phyloP scores from a whole-genome alignment of 2,113 vertebrate species.

The Ptychochromis oligacanthus region DNA sequence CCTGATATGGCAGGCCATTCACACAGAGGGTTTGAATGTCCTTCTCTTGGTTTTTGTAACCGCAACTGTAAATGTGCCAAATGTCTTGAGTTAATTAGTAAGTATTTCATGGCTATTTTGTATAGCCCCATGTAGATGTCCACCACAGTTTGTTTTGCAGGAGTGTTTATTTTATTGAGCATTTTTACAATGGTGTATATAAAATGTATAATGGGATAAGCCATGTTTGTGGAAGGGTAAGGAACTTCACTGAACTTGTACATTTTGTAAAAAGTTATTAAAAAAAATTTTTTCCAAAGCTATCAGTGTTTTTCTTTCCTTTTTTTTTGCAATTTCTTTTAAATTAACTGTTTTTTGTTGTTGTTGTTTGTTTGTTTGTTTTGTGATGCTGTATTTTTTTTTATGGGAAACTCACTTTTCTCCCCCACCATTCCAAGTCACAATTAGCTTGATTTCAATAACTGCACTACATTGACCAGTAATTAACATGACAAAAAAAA shows the following conservation, averaged over 20 bases:
- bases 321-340: not conserved
- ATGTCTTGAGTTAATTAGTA: slow-evolving; percentile 8
- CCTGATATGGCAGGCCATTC: slow-evolving; percentile 44
- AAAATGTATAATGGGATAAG: slow-evolving; percentile 35
- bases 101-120: slow-evolving; percentile 29
- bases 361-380: not conserved
- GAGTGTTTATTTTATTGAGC: slow-evolving; percentile 55
- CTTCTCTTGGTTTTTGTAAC: slow-evolving; percentile 29
- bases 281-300: slow-evolving; percentile 66
- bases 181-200: slow-evolving; percentile 69
- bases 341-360: not conserved
- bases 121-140: slow-evolving; percentile 45
- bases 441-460: not conserved
- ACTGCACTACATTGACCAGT: not conserved
- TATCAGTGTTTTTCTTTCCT: not conserved
- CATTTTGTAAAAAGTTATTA: slow-evolving; percentile 79
- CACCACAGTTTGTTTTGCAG: slow-evolving; percentile 30
- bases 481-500: not conserved
- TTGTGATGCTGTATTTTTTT: not conserved
- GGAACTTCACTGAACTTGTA: slow-evolving; percentile 64
- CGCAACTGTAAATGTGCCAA: slow-evolving; percentile 65
- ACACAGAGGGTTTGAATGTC: slow-evolving; percentile 41
- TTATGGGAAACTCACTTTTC: too few relatives aligned
- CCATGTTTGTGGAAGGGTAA: slow-evolving; percentile 38
- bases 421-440: not conserved